Conservation (phyloP, 1,140 invertebrate species). For the Drosophila ananassae region DNA sequence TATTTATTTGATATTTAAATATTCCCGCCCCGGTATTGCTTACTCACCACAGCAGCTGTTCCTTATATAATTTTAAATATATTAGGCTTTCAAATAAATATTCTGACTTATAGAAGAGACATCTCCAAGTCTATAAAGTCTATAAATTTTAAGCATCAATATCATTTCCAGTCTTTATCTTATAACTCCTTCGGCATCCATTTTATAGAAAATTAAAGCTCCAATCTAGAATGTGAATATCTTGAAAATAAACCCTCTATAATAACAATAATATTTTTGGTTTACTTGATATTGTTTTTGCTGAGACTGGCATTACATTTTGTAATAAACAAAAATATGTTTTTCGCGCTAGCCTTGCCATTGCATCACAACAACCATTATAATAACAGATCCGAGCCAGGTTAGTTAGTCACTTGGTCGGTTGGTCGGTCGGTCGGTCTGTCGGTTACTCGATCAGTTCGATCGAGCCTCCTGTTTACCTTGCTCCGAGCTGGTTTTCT, state of each 20-base stretch:
- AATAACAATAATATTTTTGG: neutral
- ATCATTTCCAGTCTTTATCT: too few relatives aligned
- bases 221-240: neutral
- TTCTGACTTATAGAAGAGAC: too few relatives aligned
- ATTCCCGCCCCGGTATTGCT: neutral
- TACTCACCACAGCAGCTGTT: neutral
- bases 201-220: too few relatives aligned
- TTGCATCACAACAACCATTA: slow-evolving; percentile 46
- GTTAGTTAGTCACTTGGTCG: slow-evolving; percentile 9
- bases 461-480: slow-evolving; percentile 60
- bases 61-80: too few relatives aligned
- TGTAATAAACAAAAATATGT: slow-evolving; percentile 61
- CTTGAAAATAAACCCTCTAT: neutral
- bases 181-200: too few relatives aligned
- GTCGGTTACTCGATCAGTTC: slow-evolving; percentile 21
- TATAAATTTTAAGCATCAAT: too few relatives aligned
- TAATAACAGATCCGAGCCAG: neutral
- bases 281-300: slow-evolving; percentile 20
- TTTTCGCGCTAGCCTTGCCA: slow-evolving; percentile 49
- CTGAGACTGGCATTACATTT: neutral
- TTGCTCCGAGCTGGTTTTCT: slow-evolving; percentile 51
- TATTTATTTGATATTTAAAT: neutral
- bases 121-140: too few relatives aligned
- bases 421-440: slow-evolving; percentile 4
- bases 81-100: neutral